Evolutionary conservation across 2,888 invertebrate species (phyloP).

Genomic region (Miltochrista miniata): DNA sequence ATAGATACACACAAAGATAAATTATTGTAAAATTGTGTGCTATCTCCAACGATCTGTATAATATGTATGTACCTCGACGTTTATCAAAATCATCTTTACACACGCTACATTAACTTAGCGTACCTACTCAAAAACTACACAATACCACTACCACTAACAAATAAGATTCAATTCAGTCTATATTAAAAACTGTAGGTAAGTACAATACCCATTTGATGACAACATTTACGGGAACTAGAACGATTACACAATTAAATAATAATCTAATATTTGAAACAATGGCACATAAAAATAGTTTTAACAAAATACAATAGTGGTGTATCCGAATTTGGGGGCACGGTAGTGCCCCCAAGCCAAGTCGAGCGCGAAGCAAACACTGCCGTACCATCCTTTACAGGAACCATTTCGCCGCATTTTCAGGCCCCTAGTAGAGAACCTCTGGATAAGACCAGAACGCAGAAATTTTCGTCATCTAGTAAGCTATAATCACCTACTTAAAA

Average conservation of each 20-base stretch:
- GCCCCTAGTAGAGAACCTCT: too few species aligned
- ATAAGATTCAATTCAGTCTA: too few species aligned
- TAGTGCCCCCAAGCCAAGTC: too few species aligned
- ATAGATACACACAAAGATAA: too few species aligned
- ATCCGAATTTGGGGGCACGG: conserved; percentile 28
- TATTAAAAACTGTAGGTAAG: conserved; percentile 14
- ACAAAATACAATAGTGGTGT: conserved; percentile 10
- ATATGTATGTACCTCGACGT: not conserved
- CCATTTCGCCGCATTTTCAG: too few species aligned
- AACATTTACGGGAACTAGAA: conserved; percentile 37
- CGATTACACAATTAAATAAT: conserved; percentile 30
- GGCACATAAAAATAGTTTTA: conserved; percentile 20
- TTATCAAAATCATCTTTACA: conserved; percentile 17
- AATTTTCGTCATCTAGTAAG: too few species aligned
- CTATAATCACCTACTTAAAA: too few species aligned
- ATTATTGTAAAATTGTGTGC: too few species aligned
- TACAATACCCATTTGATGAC: conserved; percentile 22
- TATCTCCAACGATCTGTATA: not conserved
- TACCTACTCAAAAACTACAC: conserved; percentile 14
- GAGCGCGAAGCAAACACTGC: too few species aligned
- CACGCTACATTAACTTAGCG: conserved; percentile 17
- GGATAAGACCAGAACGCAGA: too few species aligned
- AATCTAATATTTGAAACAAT: conserved; percentile 35
- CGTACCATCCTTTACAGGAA: too few species aligned
- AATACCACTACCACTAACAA: conserved; percentile 16